phyloP scores from a whole-genome alignment of 1,140 invertebrate species.

The Panagrolaimus sp. region DNA sequence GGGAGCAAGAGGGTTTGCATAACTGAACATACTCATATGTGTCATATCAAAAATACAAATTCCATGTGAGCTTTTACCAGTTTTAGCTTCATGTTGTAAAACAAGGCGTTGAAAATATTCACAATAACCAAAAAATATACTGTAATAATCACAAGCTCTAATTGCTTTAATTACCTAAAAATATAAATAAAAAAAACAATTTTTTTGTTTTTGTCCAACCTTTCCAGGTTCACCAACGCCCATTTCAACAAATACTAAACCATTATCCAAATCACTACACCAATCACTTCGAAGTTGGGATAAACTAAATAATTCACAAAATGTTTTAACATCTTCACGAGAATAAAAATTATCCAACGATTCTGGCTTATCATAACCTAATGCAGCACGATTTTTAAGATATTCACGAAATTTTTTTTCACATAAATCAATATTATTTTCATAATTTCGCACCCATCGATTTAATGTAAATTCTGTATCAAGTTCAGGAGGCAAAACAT shows the following conservation, averaged over 20 bases:
- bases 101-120: constrained; percentile 44
- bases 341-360: constrained; percentile 31
- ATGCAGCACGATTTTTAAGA: constrained; percentile 29
- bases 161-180: constrained; percentile 34
- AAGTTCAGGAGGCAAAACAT: constrained; percentile 24
- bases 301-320: constrained; percentile 32
- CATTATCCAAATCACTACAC: constrained; percentile 39
- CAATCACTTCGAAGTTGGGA: constrained; percentile 33
- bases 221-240: constrained; percentile 36
- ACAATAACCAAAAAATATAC: constrained; percentile 42
- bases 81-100: constrained; percentile 30
- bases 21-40: constrained; percentile 26
- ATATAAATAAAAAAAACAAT: not conserved
- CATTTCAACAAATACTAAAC: constrained; percentile 43
- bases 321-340: constrained; percentile 27
- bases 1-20: constrained; percentile 37
- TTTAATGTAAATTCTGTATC: constrained; percentile 43
- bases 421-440: constrained; percentile 33
- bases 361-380: constrained; percentile 34
- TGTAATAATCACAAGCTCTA: constrained; percentile 32
- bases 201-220: constrained; percentile 20
- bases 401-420: constrained; percentile 41
- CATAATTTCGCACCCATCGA: constrained; percentile 39
- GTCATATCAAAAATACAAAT: constrained; percentile 48
- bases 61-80: constrained; percentile 34